These are phyloP conservation scores for Calameuta filiformis DNA, from an alignment of 2,888 invertebrate species.

Conservation along the genomic window DNA sequence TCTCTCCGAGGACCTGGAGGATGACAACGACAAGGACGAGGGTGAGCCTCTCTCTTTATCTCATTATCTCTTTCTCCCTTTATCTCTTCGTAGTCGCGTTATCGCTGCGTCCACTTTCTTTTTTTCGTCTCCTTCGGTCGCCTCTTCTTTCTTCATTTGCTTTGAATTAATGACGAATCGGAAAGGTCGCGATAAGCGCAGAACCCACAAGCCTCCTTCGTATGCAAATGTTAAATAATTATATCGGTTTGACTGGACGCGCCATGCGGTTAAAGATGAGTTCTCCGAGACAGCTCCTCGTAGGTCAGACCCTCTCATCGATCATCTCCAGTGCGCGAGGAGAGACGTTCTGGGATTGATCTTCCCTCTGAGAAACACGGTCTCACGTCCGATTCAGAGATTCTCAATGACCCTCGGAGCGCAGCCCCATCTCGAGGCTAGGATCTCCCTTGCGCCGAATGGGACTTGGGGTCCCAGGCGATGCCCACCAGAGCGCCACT, in stretches of 20 bases:
- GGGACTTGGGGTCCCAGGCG: no score
- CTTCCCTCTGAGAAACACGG: constrained; percentile 33
- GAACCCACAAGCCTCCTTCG: constrained; percentile 6
- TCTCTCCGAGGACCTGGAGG: constrained; percentile 87
- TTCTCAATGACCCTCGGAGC: constrained; percentile 29
- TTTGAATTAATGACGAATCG: no score
- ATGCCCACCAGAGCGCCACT: constrained; percentile 41
- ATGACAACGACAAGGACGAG: constrained; percentile 85
- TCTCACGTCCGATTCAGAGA: constrained; percentile 27
- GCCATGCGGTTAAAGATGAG: constrained; percentile 49
- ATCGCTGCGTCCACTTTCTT: not conserved
- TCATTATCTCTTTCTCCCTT: no score
- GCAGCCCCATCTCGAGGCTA: not conserved
- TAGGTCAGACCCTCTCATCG: constrained; percentile 63
- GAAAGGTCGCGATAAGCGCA: no score
- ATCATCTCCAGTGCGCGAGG: constrained; percentile 57
- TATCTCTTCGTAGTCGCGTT: no score
- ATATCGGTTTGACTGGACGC: constrained; percentile 58
- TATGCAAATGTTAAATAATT: constrained; percentile 55
- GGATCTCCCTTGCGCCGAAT: constrained; percentile 1
- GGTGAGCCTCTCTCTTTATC: constrained; percentile 68
- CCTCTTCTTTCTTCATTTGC: no score
- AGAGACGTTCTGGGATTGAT: constrained; percentile 54
- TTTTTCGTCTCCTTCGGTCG: not conserved
- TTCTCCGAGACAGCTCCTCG: constrained; percentile 46